Conservation (phyloP, 2,797 vertebrate genomes). For the Acipenser oxyrinchus region DNA sequence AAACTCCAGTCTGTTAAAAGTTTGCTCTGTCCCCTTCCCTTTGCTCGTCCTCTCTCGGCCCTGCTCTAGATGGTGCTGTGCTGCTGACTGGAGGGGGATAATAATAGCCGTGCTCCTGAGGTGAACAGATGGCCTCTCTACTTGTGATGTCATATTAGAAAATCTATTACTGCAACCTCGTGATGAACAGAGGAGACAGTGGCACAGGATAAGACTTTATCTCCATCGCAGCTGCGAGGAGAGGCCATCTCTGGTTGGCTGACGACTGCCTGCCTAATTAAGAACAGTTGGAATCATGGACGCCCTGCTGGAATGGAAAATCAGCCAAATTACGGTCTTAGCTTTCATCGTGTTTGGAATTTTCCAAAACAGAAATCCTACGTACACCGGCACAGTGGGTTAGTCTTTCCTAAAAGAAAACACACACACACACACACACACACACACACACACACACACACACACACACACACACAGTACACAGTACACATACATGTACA, state of each 20-base stretch:
- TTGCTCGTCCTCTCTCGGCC: no score
- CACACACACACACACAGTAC: no score
- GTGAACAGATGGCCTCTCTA: slow-evolving; percentile 73
- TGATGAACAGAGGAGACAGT: slow-evolving; percentile 56
- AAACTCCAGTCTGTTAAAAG: no score
- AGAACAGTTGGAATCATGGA: slow-evolving; percentile 28
- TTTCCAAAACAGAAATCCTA: slow-evolving; percentile 34
- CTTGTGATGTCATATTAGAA: slow-evolving; percentile 69
- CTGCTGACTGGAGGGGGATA: slow-evolving; percentile 31
- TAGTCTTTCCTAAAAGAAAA: slow-evolving; percentile 24
- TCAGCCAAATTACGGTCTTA: slow-evolving; percentile 42
- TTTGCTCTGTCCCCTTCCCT: no score
- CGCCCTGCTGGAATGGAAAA: slow-evolving; percentile 33
- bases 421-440: no score
- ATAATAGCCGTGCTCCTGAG: slow-evolving; percentile 63
- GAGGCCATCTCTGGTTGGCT: slow-evolving; percentile 50
- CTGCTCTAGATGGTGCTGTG: no score
- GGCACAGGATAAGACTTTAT: slow-evolving; percentile 55
- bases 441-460: not conserved
- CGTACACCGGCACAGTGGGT: slow-evolving; percentile 18
- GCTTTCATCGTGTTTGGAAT: slow-evolving; percentile 36
- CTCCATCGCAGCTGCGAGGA: slow-evolving; percentile 35
- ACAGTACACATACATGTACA: not conserved
- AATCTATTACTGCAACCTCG: slow-evolving; percentile 61
- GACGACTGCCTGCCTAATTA: slow-evolving; percentile 47